These are phyloP conservation scores for Meghimatium bilineatum DNA, from an alignment of 2,888 invertebrate species.

Conservation along the genomic window DNA sequence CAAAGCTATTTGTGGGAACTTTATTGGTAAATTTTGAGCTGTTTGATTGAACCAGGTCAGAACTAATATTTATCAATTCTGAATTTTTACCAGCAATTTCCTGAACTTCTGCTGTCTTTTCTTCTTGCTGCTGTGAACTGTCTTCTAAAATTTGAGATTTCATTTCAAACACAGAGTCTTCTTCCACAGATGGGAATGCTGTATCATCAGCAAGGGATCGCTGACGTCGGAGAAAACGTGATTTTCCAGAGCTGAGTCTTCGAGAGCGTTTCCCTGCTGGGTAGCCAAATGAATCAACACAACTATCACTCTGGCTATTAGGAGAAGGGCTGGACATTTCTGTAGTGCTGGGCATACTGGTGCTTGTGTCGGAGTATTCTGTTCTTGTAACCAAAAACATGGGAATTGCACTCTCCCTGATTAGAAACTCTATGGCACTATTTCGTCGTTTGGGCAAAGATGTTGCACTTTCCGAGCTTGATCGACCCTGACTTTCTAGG, in stretches of 20 bases:
- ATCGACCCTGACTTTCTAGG: conserved; percentile 35
- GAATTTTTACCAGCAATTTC: conserved; percentile 15
- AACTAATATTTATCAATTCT: conserved; percentile 15
- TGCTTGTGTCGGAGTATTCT: conserved; percentile 2
- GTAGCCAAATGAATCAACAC: conserved; percentile 7
- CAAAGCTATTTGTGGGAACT: neutral
- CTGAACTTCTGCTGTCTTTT: neutral
- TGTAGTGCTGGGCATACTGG: neutral
- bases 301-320: conserved; percentile 31
- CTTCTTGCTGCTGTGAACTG: neutral
- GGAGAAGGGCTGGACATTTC: conserved; percentile 15
- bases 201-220: conserved; percentile 45
- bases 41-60: neutral
- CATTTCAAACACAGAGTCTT: conserved; percentile 36
- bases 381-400: conserved; percentile 26
- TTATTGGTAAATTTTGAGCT: neutral
- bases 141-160: conserved; percentile 6
- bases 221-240: conserved; percentile 42
- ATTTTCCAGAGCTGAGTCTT: conserved; percentile 46
- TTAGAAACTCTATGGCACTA: conserved; percentile 42
- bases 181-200: conserved; percentile 32
- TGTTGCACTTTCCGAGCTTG: conserved; percentile 41
- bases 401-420: conserved; percentile 39
- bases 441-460: conserved; percentile 11
- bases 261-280: conserved; percentile 30